These are phyloP conservation scores for Drosophila obscura DNA, from an alignment of 1,140 invertebrate genomes.

Conservation along the genomic window DNA sequence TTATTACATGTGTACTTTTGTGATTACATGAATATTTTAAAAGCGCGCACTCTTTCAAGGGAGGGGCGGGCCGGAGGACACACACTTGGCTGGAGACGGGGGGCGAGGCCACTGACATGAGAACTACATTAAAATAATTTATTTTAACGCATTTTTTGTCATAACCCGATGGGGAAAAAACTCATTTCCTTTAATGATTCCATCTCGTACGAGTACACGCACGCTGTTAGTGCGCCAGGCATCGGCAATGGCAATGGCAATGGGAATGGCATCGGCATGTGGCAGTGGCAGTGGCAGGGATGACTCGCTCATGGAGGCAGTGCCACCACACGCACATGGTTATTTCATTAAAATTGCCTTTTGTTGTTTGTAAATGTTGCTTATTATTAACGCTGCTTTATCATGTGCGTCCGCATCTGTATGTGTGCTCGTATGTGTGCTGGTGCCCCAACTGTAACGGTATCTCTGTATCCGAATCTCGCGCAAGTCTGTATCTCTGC, in stretches of 20 bases:
- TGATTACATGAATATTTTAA: slow-evolving; percentile 83
- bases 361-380: slow-evolving; percentile 82
- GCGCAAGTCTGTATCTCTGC: slow-evolving; percentile 23
- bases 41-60: slow-evolving; percentile 57
- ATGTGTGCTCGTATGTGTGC: not conserved
- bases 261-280: not conserved
- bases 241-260: not conserved
- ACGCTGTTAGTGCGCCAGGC: slow-evolving; percentile 52
- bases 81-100: slow-evolving; percentile 12
- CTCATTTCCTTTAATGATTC: slow-evolving; percentile 83
- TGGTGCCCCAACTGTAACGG: not conserved
- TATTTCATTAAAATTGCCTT: slow-evolving; percentile 83
- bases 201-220: slow-evolving; percentile 66
- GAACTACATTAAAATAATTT: slow-evolving; percentile 83
- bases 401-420: slow-evolving; percentile 50
- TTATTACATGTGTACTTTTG: slow-evolving; percentile 83
- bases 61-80: slow-evolving; percentile 16
- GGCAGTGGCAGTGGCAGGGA: slow-evolving; percentile 11
- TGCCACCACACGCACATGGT: slow-evolving; percentile 61
- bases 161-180: slow-evolving; percentile 81
- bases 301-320: slow-evolving; percentile 34
- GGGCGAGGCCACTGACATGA: slow-evolving; percentile 62
- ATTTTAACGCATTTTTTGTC: slow-evolving; percentile 83
- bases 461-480: slow-evolving; percentile 32
- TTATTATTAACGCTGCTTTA: slow-evolving; percentile 78